Evolutionary conservation across 2,113 vertebrate genomes (phyloP).

Genomic region (Thinocorus orbignyianus): DNA sequence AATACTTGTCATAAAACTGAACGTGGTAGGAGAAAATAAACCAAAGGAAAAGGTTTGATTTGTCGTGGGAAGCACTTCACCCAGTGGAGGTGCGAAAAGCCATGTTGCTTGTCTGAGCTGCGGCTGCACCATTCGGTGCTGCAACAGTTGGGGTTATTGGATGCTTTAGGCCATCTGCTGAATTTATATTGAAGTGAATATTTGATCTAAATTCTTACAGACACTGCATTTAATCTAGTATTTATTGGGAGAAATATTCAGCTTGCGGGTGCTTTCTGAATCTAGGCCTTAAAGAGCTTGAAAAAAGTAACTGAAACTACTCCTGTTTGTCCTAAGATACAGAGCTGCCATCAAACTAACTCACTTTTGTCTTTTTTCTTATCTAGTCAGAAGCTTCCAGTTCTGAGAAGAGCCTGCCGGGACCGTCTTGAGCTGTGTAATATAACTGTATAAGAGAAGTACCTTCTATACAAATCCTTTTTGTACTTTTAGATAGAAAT

Average conservation of each 20-base stretch:
- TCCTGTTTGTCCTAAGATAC: background rate
- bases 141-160: background rate
- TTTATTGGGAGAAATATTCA: background rate
- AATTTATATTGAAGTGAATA: background rate
- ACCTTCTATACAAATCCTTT: slow-evolving; percentile 77
- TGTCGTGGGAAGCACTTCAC: background rate
- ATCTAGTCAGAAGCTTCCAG: slow-evolving; percentile 20
- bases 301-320: background rate
- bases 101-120: background rate
- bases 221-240: background rate
- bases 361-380: slow-evolving; percentile 8
- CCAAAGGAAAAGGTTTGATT: background rate
- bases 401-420: slow-evolving; percentile 63
- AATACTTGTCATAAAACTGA: background rate
- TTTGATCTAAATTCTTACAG: background rate
- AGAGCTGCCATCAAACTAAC: slow-evolving; percentile 22
- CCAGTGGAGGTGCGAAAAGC: background rate
- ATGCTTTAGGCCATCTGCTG: background rate
- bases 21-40: background rate
- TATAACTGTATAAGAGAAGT: slow-evolving; percentile 79
- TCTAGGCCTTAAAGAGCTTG: background rate
- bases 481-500: slow-evolving; percentile 81
- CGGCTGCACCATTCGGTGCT: background rate
- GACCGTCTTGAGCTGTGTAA: slow-evolving; percentile 71
- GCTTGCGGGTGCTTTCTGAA: background rate